Conservation (phyloP, 35 echinoderm and acorn worm genomes). For the Apostichopus japonicus region DNA sequence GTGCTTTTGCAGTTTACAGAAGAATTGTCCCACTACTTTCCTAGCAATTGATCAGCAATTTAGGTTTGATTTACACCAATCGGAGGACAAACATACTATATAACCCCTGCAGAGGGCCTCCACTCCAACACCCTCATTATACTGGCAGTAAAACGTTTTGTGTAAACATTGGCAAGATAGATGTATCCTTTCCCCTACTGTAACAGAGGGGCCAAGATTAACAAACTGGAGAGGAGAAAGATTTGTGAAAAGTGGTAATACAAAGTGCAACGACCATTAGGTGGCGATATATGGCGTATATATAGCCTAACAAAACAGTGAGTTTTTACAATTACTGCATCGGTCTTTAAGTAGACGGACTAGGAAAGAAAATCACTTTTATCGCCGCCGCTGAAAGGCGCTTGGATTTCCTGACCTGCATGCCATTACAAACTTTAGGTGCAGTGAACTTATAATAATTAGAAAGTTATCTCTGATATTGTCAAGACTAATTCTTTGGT, state of each 20-base stretch:
- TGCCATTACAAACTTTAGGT: too few relatives aligned
- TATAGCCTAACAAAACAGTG: too few relatives aligned
- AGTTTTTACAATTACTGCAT: too few relatives aligned
- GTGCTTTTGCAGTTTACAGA: neutral
- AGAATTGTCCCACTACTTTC: constrained; percentile 10
- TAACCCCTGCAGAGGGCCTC: neutral
- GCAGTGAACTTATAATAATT: too few relatives aligned
- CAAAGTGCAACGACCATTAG: neutral
- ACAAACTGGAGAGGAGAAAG: neutral
- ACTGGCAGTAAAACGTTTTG: constrained; percentile 31
- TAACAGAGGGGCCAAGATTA: constrained; percentile 40
- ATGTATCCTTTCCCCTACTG: constrained; percentile 22
- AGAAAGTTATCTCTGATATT: too few relatives aligned
- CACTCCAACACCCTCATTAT: constrained; percentile 16
- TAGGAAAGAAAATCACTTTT: too few relatives aligned
- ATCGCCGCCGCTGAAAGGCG: too few relatives aligned
- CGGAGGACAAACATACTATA: too few relatives aligned
- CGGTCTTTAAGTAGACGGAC: too few relatives aligned
- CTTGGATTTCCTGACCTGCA: too few relatives aligned
- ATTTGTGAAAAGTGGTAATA: neutral
- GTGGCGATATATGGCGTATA: too few relatives aligned
- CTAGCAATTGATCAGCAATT: constrained; percentile 12
- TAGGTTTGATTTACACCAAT: constrained; percentile 13
- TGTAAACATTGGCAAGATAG: constrained; percentile 48
- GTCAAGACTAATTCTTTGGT: too few relatives aligned